phyloP scores from a whole-genome alignment of 2,113 vertebrate genomes.

The Phainopepla nitens region DNA sequence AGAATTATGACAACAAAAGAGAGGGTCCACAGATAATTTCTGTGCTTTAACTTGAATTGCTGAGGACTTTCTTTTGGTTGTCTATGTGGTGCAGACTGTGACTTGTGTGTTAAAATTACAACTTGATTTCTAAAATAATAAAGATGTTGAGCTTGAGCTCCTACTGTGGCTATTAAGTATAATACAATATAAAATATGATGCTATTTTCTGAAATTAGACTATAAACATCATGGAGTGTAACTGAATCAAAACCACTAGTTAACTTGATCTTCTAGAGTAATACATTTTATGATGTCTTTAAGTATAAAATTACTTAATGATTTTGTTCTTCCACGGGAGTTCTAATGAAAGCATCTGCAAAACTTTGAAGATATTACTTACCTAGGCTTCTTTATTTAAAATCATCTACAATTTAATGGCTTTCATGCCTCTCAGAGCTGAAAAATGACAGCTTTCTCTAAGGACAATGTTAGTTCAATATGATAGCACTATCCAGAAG shows the following conservation, averaged over 20 bases:
- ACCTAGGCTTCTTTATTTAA: not conserved
- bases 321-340: not conserved
- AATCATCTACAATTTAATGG: not conserved
- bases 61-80: not conserved
- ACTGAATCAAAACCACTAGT: not conserved
- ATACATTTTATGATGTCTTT: not conserved
- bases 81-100: not conserved
- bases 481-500: not conserved
- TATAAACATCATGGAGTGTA: not conserved
- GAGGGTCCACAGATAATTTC: not conserved
- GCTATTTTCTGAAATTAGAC: not conserved
- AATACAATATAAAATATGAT: not conserved
- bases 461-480: not conserved
- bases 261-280: not conserved
- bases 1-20: not conserved
- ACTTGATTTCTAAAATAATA: not conserved
- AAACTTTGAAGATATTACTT: not conserved
- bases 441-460: conserved; percentile 5
- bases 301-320: not conserved
- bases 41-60: not conserved
- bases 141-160: not conserved
- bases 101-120: not conserved
- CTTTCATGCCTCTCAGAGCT: not conserved
- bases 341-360: not conserved
- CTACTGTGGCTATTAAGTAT: not conserved